Evolutionary conservation across 1,140 invertebrate genomes (phyloP), one percentile per base, ranked within the genome.

Genomic region (Philotrypesis tridentata): DNA sequence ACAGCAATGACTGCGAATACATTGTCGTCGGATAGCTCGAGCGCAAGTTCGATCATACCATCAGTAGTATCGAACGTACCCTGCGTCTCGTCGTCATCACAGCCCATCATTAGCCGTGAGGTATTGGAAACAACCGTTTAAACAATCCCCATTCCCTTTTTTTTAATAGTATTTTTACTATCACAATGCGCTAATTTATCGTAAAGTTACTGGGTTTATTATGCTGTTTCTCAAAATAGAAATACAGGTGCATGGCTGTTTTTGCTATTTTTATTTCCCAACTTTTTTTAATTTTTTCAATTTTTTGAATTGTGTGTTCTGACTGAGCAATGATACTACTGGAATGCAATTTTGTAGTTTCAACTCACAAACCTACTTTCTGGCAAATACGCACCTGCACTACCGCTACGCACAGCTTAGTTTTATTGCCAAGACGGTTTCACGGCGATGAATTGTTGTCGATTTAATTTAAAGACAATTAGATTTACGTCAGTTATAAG

Each of bases 41-140:
- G 87, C 68, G 84, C 85, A 82, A 87, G 85, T 76, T 84, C 86
- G 33, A 88, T 88, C 80, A 85, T 89, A 76, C 83, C 88, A 82
- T 83, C 90, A 70, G 85, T 89, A 40, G 86, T 89, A 37, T 88
- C 86, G 48, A 90, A 89, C 72, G 86, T 84, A 27, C 87, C 87
- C 82, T 91, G 89, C 84, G 89, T 89, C 82, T 89, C 87, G 76
- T 89, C 87, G 74, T 88, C 80, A 31, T 79, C 88, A 72, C 91
- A 89, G 87, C 89, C 89, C 67, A 91, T 92, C 90, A 92, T 92
- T 89, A 92, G 91, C 88, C 92, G 92, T 90, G 93, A 93, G 93
- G 93, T 94, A 93, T 91, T 94, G 86, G 93, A 94, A 92, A 94
- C 93, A 85, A 93, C 93, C 88, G 93, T 94, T 89, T 94, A 92